Conservation (phyloP, 2,888 invertebrate species). For the Philhelius pedissequus region DNA sequence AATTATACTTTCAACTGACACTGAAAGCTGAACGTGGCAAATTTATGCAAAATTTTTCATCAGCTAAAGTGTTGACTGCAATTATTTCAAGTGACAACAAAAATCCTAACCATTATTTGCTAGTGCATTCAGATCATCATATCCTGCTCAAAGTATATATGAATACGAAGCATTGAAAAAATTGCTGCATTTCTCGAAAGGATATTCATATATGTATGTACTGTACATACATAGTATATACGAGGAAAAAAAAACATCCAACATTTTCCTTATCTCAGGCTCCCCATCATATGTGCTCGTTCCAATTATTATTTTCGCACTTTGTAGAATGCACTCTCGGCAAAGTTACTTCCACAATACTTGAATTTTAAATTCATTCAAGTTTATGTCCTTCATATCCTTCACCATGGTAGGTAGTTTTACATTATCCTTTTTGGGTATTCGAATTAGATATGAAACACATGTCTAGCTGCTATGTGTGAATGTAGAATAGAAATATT, state of each 20-base stretch:
- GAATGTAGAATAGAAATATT: conserved; percentile 13
- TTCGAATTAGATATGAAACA: conserved; percentile 27
- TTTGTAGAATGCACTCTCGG: conserved; percentile 21
- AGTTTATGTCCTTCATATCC: conserved; percentile 18
- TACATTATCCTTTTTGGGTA: neutral
- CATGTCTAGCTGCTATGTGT: neutral
- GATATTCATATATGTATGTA: no score
- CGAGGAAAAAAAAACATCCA: neutral
- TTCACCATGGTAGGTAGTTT: neutral
- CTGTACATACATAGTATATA: no score
- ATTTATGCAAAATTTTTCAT: neutral
- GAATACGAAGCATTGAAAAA: neutral
- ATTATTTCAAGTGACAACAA: neutral
- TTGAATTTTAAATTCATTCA: conserved; percentile 23
- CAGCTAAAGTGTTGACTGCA: neutral
- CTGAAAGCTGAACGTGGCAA: neutral
- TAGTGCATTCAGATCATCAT: neutral
- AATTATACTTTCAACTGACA: no score
- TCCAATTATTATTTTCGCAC: conserved; percentile 51
- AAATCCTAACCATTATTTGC: neutral
- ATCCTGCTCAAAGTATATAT: neutral
- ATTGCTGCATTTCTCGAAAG: neutral
- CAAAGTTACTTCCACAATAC: conserved; percentile 4
- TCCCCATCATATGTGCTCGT: neutral
- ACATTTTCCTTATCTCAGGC: neutral